phyloP scores from a whole-genome alignment of 2,888 invertebrate species.

The Lasioglossum leucozonium region DNA sequence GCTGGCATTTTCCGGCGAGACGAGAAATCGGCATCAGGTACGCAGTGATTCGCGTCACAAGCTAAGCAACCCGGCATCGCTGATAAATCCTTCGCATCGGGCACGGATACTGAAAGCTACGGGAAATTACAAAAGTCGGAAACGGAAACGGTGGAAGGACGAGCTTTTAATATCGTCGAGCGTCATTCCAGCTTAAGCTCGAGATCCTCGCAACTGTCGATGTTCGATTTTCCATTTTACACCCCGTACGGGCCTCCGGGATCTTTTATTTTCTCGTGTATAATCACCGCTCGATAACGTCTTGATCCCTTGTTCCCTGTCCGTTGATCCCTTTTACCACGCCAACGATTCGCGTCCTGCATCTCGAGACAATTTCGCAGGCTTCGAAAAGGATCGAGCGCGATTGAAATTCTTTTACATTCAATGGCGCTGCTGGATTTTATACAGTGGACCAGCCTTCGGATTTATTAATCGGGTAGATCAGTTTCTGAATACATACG shows the following conservation, averaged over 20 bases:
- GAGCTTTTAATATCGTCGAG: slow-evolving; percentile 82
- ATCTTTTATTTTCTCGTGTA: slow-evolving; percentile 54
- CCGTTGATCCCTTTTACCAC: not conserved
- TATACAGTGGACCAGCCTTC: not conserved
- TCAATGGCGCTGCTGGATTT: not conserved
- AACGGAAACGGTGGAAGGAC: slow-evolving; percentile 80
- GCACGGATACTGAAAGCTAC: slow-evolving; percentile 75
- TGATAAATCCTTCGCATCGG: slow-evolving; percentile 68
- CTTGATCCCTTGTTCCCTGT: slow-evolving; percentile 18
- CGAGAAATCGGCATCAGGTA: slow-evolving; percentile 51
- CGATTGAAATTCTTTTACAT: not conserved
- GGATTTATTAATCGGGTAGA: not conserved
- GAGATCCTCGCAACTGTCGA: slow-evolving; percentile 63
- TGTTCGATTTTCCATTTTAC: slow-evolving; percentile 69
- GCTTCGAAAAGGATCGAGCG: not conserved
- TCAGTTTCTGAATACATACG: not conserved
- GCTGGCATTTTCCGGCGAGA: slow-evolving; percentile 36
- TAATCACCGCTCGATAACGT: slow-evolving; percentile 51
- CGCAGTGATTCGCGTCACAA: slow-evolving; percentile 20
- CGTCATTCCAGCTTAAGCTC: slow-evolving; percentile 71
- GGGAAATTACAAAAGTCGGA: slow-evolving; percentile 85
- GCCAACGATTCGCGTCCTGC: not conserved
- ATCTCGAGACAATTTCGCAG: not conserved
- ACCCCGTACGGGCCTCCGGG: slow-evolving; percentile 25
- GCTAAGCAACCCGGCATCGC: slow-evolving; percentile 53